Evolutionary conservation across 2,113 vertebrate genomes (phyloP), one percentile per base, ranked within the genome.

Genomic region (Strix uralensis): DNA sequence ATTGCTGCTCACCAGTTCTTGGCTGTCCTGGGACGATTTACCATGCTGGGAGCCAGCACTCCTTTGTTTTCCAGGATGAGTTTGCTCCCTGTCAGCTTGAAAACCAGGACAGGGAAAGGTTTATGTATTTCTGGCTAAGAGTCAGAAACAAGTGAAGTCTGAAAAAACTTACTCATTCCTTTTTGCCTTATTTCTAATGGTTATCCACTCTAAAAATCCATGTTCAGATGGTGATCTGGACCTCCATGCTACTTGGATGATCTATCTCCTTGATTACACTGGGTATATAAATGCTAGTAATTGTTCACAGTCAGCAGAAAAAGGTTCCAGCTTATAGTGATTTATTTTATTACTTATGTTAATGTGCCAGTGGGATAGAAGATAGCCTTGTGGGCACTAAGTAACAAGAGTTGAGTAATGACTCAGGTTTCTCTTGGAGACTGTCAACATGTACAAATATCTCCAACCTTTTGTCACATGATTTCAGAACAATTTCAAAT

Each of bases 271-370:
- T 84, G 44, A 61, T 94, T 96, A 95, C 47, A 52, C 59, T 13
- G 17, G 75, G 55, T 13, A 26, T 30, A 54, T 51, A 86, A 92
- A 80, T 57, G 42, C 40, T 79, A 57, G 59, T 69, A 84, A 58
- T 81, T 61, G 55, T 65, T 91, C 92, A 81, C 14, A 55, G 62
- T 81, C 81, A 92, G 65, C 54, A 89, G 87, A 54, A 87, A 82
- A 85, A 57, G 30, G 27, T 61, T 90, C 78, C 91, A 84, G 62
- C 57, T 94, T 85, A 42, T 5, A 65, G 58, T 66, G 61, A 94
- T 96, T 91, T 91, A 65, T 88, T 92, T 94, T 90, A 88, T 72
- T 92, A 61, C 73, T 67, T 84, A 49, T 42, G 61, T 88, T 93
- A 90, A 93, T 95, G 70, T 92, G 87, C 58, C 11, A 4, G 74